phyloP scores from a whole-genome alignment of 2,113 vertebrate species.

The Clupea harengus region DNA sequence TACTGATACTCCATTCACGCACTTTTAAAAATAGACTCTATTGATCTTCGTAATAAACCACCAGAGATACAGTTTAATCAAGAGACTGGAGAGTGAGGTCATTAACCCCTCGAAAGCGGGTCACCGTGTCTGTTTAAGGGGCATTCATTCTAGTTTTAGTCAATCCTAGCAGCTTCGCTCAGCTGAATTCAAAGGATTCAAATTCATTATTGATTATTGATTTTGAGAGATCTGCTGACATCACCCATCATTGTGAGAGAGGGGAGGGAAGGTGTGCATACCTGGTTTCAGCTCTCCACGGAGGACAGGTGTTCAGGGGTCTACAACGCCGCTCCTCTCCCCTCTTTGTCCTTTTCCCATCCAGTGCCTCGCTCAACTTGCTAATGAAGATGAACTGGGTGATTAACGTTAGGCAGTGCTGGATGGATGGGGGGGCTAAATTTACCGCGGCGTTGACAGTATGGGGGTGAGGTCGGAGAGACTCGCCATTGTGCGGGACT shows the following conservation, averaged over 20 bases:
- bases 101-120: not conserved
- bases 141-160: not conserved
- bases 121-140: not conserved
- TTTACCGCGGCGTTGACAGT: conserved; percentile 55
- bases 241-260: not conserved
- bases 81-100: not conserved
- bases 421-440: conserved; percentile 50
- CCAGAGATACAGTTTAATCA: not conserved
- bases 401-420: conserved; percentile 58
- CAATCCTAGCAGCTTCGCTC: not conserved
- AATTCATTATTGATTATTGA: not conserved
- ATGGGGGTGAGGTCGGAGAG: conserved; percentile 44
- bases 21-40: conserved; percentile 31
- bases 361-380: conserved; percentile 36
- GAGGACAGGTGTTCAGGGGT: not conserved
- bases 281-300: not conserved
- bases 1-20: conserved; percentile 38
- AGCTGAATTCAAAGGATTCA: not conserved
- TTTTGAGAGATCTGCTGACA: not conserved
- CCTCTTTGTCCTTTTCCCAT: conserved; percentile 37
- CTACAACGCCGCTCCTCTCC: not conserved
- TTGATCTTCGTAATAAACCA: conserved; percentile 9
- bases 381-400: conserved; percentile 69
- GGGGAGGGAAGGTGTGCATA: not conserved
- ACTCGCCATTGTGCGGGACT: not conserved